phyloP scores from a whole-genome alignment of 2,797 vertebrate species.

The Danio tinwini region DNA sequence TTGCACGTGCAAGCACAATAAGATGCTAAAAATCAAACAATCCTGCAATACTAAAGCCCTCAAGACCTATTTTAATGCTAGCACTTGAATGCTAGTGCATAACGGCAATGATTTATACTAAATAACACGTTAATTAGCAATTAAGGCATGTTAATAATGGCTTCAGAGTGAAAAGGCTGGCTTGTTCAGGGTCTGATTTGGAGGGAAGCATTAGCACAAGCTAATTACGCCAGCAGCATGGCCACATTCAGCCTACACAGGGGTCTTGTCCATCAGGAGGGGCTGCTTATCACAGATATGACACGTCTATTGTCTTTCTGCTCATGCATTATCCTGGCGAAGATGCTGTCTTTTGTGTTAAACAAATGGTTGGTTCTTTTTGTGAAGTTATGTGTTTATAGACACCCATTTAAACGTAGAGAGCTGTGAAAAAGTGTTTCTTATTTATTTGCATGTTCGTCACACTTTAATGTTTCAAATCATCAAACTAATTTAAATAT shows the following conservation, averaged over 20 bases:
- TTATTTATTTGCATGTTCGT: too few relatives aligned
- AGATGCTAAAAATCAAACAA: neutral
- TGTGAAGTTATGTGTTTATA: neutral
- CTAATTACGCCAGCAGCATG: slow-evolving; percentile 44
- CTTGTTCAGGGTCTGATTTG: slow-evolving; percentile 42
- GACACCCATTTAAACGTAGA: neutral
- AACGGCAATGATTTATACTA: slow-evolving; percentile 19
- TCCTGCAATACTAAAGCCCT: too few relatives aligned
- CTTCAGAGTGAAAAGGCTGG: slow-evolving; percentile 17
- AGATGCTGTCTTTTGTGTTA: neutral
- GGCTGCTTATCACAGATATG: slow-evolving; percentile 36
- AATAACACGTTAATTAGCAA: slow-evolving; percentile 41
- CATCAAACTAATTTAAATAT: too few relatives aligned
- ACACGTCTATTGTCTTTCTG: slow-evolving; percentile 24
- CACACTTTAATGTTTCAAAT: too few relatives aligned
- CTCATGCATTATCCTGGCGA: neutral
- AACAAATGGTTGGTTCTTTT: neutral
- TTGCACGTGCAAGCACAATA: slow-evolving; percentile 24
- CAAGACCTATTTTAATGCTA: neutral
- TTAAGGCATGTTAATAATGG: slow-evolving; percentile 30
- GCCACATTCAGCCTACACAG: slow-evolving; percentile 6
- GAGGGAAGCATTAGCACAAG: slow-evolving; percentile 46
- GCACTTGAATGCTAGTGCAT: slow-evolving; percentile 3
- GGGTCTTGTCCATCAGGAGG: neutral
- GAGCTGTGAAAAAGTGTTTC: too few relatives aligned